A percentile compares a stretch with the other conserved stretches of the same genome.
These are phyloP conservation scores for Caenorhabditis inopinata DNA, from an alignment of 1,140 invertebrate genomes.

Conservation along the genomic window DNA sequence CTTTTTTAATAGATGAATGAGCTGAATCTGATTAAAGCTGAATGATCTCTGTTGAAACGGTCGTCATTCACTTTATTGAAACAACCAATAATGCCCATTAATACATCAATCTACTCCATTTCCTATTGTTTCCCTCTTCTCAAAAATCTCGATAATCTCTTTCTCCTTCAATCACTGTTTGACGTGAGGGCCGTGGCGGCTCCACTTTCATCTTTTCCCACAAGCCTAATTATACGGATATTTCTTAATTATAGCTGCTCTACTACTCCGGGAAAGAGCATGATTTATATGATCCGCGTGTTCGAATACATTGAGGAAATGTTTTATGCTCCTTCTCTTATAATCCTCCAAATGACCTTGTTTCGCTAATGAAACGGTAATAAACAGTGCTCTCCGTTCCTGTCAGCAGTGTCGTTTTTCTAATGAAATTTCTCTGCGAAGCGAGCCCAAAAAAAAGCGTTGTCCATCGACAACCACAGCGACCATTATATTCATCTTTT, in stretches of 20 bases:
- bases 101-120: too few species aligned
- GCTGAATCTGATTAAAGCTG: too few species aligned
- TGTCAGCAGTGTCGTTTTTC: neutral
- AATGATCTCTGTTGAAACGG: too few species aligned
- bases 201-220: neutral
- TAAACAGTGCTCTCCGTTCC: neutral
- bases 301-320: neutral
- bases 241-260: neutral
- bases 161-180: too few species aligned
- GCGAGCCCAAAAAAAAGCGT: neutral
- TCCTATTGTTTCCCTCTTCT: too few species aligned
- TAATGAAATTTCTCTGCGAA: too few species aligned
- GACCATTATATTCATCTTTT: neutral
- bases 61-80: too few species aligned
- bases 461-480: neutral
- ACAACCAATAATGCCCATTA: too few species aligned
- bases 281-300: neutral
- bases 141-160: too few species aligned
- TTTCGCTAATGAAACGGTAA: conserved; percentile 13
- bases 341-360: neutral
- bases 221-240: neutral
- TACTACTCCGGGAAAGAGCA: neutral
- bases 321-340: neutral
- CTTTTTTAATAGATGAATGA: too few species aligned
- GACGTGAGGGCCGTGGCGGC: too few species aligned